These are phyloP conservation scores for Pluvianellus socialis DNA, from an alignment of 2,113 vertebrate genomes.

Conservation along the genomic window DNA sequence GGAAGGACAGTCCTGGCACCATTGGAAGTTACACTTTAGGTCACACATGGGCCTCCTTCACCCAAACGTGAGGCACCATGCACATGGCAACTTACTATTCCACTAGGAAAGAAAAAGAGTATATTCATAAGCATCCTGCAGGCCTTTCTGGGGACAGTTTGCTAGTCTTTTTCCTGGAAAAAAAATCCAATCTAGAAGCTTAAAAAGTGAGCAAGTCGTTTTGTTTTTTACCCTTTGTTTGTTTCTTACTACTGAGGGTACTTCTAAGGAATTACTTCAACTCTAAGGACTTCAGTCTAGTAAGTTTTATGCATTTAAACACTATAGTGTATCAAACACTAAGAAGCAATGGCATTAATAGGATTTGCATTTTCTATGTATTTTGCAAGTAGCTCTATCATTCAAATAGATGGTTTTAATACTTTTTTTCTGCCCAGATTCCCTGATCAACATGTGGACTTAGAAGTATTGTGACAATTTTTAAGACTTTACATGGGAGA, in stretches of 20 bases:
- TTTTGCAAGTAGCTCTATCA: background rate
- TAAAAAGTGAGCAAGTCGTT: background rate
- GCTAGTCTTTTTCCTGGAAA: background rate
- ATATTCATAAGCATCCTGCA: background rate
- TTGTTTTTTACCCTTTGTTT: background rate
- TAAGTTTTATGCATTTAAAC: background rate
- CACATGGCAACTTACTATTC: rapidly evolving
- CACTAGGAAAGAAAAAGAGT: background rate
- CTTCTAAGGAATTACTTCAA: background rate
- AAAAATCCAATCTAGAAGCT: background rate
- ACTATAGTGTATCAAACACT: background rate
- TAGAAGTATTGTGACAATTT: background rate
- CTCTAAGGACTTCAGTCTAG: background rate
- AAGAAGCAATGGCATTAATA: background rate
- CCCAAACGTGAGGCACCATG: rapidly evolving
- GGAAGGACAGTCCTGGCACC: background rate
- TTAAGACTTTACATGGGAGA: background rate
- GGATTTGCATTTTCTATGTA: background rate
- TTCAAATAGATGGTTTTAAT: background rate
- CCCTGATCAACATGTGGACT: background rate
- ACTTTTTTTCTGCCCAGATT: background rate
- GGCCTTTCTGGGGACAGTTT: background rate
- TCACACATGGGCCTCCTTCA: rapidly evolving
- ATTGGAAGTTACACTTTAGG: background rate
- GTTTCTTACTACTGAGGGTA: background rate